Conservation (phyloP, 2,113 vertebrate genomes). For the Lipotes vexillifer region DNA sequence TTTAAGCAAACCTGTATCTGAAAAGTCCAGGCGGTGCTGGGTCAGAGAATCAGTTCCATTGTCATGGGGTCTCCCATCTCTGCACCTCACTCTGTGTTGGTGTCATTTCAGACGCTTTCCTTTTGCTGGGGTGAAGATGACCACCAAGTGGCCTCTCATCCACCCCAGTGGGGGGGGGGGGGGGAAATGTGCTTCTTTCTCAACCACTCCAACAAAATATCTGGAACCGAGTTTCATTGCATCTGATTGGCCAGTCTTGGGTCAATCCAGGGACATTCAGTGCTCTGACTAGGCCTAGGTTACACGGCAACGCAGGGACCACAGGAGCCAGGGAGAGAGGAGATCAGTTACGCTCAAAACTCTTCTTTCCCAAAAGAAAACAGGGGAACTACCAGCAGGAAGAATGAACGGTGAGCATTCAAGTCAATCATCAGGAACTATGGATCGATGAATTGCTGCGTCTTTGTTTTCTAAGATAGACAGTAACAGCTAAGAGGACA, state of each 20-base stretch:
- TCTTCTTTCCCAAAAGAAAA: background rate
- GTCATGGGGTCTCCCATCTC: background rate
- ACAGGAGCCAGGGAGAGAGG: fast-evolving
- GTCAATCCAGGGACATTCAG: background rate
- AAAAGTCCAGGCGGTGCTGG: background rate
- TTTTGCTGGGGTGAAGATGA: background rate
- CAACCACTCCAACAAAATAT: background rate
- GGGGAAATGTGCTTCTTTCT: background rate
- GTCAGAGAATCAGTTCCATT: background rate
- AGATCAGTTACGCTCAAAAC: background rate
- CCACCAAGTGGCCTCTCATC: background rate
- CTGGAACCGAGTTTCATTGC: background rate
- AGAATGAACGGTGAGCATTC: background rate
- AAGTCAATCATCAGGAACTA: background rate
- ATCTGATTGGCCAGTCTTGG: background rate
- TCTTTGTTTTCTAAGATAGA: background rate
- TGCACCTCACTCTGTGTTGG: background rate
- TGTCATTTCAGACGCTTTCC: background rate
- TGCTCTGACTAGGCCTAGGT: background rate
- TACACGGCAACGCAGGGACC: background rate
- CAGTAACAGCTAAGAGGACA: background rate
- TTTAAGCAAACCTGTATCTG: background rate
- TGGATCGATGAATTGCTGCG: background rate
- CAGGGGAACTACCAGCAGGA: background rate
- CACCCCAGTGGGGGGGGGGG: background rate